Conservation (phyloP, 2,797 vertebrate genomes). For the Ctenopoma kingsleyae region DNA sequence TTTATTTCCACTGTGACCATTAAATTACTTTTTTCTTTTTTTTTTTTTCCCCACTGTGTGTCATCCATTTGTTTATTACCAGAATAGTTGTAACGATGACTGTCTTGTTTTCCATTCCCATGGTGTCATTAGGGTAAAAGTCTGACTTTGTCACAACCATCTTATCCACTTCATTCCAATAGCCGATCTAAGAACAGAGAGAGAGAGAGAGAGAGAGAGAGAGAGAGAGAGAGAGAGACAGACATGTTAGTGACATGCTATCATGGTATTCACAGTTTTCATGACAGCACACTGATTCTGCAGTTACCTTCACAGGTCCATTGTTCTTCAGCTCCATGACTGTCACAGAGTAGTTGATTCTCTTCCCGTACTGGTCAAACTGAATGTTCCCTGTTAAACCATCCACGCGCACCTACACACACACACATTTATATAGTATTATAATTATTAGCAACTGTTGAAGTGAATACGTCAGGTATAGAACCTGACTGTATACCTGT, state of each 20-base stretch:
- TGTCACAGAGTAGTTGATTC: conserved; percentile 97
- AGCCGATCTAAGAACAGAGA: conserved; percentile 89
- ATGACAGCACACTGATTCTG: neutral
- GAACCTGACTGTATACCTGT: too few relatives aligned
- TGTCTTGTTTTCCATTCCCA: conserved; percentile 96
- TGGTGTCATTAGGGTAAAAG: conserved; percentile 93
- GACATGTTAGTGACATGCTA: neutral
- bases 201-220: neutral
- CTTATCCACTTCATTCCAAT: conserved; percentile 98
- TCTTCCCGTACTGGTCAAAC: conserved; percentile 97
- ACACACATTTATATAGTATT: conserved; percentile 3
- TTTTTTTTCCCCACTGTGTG: neutral
- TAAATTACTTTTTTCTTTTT: neutral
- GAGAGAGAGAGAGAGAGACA: neutral
- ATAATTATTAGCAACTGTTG: too few relatives aligned
- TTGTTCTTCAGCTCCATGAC: conserved; percentile 97
- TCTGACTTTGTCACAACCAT: conserved; percentile 96
- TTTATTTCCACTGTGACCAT: neutral
- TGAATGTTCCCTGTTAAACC: conserved; percentile 97
- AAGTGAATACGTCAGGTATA: too few relatives aligned
- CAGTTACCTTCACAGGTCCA: conserved; percentile 93
- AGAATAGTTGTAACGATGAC: conserved; percentile 96
- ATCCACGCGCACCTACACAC: conserved; percentile 74
- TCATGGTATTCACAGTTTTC: neutral
- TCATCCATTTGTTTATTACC: conserved; percentile 79